These are phyloP conservation scores for Falco columbarius DNA, from an alignment of 2,797 vertebrate genomes.

Conservation along the genomic window DNA sequence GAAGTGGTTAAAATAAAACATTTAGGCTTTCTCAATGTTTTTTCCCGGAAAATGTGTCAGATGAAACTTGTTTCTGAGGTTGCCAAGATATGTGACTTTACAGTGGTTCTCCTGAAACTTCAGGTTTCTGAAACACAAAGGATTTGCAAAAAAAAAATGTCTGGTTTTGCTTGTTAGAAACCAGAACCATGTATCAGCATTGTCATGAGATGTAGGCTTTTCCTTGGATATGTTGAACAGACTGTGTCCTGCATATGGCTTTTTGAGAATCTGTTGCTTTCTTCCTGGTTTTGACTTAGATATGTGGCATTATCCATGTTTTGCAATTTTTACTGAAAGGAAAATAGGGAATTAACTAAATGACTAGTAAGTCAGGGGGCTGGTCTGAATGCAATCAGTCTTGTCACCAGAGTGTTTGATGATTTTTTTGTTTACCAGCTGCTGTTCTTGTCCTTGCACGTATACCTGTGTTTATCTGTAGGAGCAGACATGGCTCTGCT, in stretches of 20 bases:
- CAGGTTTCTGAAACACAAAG: not conserved
- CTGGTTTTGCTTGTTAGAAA: not conserved
- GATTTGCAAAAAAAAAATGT: not conserved
- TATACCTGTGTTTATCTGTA: not conserved
- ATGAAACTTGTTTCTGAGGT: not conserved
- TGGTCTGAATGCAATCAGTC: not conserved
- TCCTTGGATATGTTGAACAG: not conserved
- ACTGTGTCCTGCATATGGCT: not conserved
- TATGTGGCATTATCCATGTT: not conserved
- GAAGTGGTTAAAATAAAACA: not conserved
- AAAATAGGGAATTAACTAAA: not conserved
- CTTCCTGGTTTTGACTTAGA: not conserved
- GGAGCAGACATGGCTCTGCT: not conserved
- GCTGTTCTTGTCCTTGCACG: not conserved
- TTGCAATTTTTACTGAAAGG: not conserved
- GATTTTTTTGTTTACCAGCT: not conserved
- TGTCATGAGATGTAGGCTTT: not conserved
- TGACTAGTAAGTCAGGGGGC: not conserved
- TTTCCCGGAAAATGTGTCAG: not conserved
- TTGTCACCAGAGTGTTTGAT: not conserved
- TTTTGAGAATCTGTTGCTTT: not conserved
- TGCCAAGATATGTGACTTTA: not conserved
- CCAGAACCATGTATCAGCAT: not conserved
- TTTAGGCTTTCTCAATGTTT: not conserved
- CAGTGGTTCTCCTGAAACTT: not conserved